A percentile compares a stretch with the other conserved stretches of the same genome.
phyloP scores from a whole-genome alignment of 1,140 invertebrate species.

The Varroa destructor region DNA sequence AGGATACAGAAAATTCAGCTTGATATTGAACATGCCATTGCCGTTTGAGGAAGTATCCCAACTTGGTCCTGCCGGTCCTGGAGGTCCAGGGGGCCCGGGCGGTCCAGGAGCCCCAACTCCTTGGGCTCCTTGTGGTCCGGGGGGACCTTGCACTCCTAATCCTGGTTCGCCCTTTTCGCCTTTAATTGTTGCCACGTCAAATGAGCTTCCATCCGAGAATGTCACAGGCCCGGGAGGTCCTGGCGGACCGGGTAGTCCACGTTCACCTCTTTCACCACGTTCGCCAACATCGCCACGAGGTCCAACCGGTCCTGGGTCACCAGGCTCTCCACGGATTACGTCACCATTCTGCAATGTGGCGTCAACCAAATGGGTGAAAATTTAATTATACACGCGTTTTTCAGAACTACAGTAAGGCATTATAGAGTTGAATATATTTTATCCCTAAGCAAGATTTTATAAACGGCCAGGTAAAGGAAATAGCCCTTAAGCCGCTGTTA shows the following conservation, averaged over 20 bases:
- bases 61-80: conserved; percentile 31
- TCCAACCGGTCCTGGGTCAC: conserved; percentile 30
- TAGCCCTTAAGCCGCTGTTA: too few species aligned
- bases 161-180: conserved; percentile 24
- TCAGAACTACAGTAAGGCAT: neutral
- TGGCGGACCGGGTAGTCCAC: conserved; percentile 27
- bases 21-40: neutral
- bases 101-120: conserved; percentile 1
- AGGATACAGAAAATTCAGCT: too few species aligned
- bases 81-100: conserved; percentile 7
- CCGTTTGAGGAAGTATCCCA: conserved; percentile 23
- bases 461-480: neutral
- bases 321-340: conserved; percentile 31
- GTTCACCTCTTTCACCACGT: conserved; percentile 28
- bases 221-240: conserved; percentile 32
- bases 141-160: conserved; percentile 32
- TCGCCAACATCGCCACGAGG: neutral
- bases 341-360: neutral
- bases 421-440: neutral
- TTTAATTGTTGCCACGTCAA: conserved; percentile 20
- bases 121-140: conserved; percentile 33
- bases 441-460: conserved; percentile 21
- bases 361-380: neutral
- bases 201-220: conserved; percentile 26
- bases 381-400: neutral